Percentiles rank a stretch among this genome's conserved stretches.
Conservation (phyloP, 2,888 invertebrate genomes). For the Gortyna flavago region DNA sequence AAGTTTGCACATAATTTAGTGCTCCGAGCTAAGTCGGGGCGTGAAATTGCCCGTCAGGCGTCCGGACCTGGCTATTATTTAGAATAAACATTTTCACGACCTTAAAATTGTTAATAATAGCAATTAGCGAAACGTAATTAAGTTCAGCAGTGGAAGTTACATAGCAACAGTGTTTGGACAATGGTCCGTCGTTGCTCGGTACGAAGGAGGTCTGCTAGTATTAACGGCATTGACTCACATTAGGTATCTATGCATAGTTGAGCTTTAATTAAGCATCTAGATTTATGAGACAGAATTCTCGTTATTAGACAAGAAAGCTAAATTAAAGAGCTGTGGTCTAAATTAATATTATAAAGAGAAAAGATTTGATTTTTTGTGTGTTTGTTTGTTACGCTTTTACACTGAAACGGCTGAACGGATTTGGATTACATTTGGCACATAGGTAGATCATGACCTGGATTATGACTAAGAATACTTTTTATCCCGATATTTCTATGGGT, state of each 20-base stretch:
- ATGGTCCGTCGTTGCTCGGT: not conserved
- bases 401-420: not conserved
- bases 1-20: conserved; percentile 47
- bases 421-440: not conserved
- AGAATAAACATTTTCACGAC: conserved; percentile 63
- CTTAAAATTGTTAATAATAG: conserved; percentile 65
- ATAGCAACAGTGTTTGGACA: conserved; percentile 29
- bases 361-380: not conserved
- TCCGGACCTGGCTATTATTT: conserved; percentile 50
- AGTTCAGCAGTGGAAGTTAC: conserved; percentile 13
- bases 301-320: too few species aligned
- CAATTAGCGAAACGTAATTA: conserved; percentile 57
- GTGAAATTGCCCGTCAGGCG: conserved; percentile 61
- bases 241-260: not conserved
- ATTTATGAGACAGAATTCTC: not conserved
- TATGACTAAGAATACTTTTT: not conserved
- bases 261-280: not conserved
- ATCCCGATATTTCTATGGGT: not conserved
- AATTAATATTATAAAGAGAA: not conserved
- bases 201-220: not conserved
- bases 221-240: not conserved
- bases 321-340: not conserved
- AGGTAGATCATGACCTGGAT: not conserved
- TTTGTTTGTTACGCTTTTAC: not conserved
- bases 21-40: conserved; percentile 38